Evolutionary conservation across 2,113 vertebrate genomes (phyloP), one percentile per base, ranked within the genome.

Genomic region (Tachysurus fulvidraco): DNA sequence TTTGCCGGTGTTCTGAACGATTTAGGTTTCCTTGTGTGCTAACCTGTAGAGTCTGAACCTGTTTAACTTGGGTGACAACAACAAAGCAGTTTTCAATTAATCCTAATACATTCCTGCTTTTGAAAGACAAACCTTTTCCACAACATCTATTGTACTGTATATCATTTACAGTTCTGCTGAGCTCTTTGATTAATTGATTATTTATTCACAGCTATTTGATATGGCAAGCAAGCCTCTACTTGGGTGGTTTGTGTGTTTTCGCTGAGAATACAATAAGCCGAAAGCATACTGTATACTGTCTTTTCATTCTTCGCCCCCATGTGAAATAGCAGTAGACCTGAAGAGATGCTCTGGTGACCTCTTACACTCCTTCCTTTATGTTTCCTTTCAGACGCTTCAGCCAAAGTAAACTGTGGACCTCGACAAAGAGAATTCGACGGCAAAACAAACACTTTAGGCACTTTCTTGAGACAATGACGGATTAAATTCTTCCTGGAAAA

Each of bases 401-500:
- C 30, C 60, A 81, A 88, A 83, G 77, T 65, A 83, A 86, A 83
- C 50, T 5, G 1, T 19, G 23, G 36, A 57, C 14, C 74, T 19
- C 25, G 54, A 83, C 46, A 23, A 59, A 83, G 23, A 62, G 52
- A 79, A 82, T 55, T 73, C 67, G 71, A 83, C 83, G 80, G n/a
- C 0, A 2, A 86, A 86, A 78, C 82, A 41, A 60, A 57, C 41
- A 28, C 30, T 67, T 59, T 23, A 41, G n/a, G 13, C 50, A 8
- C 54, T n/a, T 84, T 57, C 13, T 60, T 46, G 23, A 41, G 69
- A 84, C 55, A 60, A 73, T 57, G 28, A 71, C 28, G 55, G 5
- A 76, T 77, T 64, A 52, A 46, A 65, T 85, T 79, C 80, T 69
- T 83, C 80, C 73, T 80, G 84, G 41, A 52, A 80, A 84, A 59